Evolutionary conservation across 2,113 vertebrate species (phyloP), one percentile per base, ranked within the genome.

Genomic region (Shinisaurus crocodilurus): DNA sequence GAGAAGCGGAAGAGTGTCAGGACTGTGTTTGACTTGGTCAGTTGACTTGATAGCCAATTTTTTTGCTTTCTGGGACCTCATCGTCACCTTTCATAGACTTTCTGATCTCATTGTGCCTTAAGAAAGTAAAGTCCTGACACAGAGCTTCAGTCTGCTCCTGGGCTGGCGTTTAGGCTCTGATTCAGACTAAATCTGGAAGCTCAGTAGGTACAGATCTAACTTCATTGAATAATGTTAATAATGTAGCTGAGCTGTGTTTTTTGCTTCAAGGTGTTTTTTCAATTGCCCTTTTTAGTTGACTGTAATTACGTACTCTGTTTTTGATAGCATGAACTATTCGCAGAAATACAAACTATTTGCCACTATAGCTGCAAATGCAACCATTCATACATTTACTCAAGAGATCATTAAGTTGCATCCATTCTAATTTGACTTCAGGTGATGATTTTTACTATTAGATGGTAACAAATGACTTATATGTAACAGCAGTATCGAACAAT

Each of bases 241-340:
- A 93, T 32, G 45, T 91, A 95, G 94, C 93, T 91, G 95, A 96
- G 92, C 88, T 89, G 70, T 90, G 92, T 50, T 89, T 96, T 88
- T 93, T 95, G 94, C 95, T 96, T 92, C 93, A 95, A 86, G 94
- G 90, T 80, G 91, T 96, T 92, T 90, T 96, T 95, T 96, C 92
- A 95, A 91, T 60, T 1, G 90, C 91, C 93, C 93, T 92, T 96
- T 92, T 92, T 96, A 93, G 95, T 96, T 96, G 95, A 96, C 96
- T 97, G 94, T 94, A 95, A 95, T n/a, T n/a, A n/a, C n/a, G 95
- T 96, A 95, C 95, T 91, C 93, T 91, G 94, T 97, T 97, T 97
- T 97, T 97, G 92, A 95, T 96, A 96, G 96, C 95, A 96, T 93
- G 95, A 97, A 95, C 95, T 97, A 96, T 96, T 97, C 96, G 94